Percentiles rank a stretch among this genome's conserved stretches.
These are phyloP conservation scores for Nomada hirtipes DNA, from an alignment of 2,888 invertebrate species.

Conservation along the genomic window DNA sequence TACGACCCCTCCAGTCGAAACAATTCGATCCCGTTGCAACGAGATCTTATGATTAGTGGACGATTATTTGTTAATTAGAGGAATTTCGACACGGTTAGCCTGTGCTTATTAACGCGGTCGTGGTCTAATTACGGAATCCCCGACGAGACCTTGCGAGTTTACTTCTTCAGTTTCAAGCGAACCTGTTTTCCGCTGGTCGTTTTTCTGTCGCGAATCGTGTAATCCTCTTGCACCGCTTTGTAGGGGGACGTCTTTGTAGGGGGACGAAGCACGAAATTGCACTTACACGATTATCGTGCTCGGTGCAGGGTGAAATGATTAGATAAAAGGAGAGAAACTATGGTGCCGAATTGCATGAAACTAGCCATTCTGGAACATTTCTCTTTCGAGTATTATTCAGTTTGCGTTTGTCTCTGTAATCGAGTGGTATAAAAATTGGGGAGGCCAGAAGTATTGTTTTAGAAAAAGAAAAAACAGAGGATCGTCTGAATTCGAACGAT, in stretches of 20 bases:
- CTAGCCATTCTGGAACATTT: not conserved
- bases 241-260: too few species aligned
- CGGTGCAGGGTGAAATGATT: not conserved
- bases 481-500: conserved; percentile 1
- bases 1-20: not conserved
- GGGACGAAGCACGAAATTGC: too few species aligned
- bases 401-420: not conserved
- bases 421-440: not conserved
- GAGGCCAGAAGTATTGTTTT: not conserved
- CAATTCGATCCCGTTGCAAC: conserved; percentile 45
- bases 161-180: conserved; percentile 5
- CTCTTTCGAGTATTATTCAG: not conserved
- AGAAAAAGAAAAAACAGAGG: not conserved
- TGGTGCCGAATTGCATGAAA: not conserved
- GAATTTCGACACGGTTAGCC: conserved; percentile 78
- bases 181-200: not conserved
- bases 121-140: conserved; percentile 81
- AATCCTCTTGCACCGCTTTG: too few species aligned
- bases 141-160: conserved; percentile 49
- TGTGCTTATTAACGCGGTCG: conserved; percentile 82
- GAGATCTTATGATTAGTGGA: conserved; percentile 58
- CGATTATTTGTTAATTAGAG: conserved; percentile 78
- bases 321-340: not conserved
- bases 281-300: not conserved
- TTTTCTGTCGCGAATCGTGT: not conserved